Percentiles rank a stretch among this genome's conserved stretches.
Conservation (phyloP, 2,888 invertebrate species). For the Acanthosepion lycidas region DNA sequence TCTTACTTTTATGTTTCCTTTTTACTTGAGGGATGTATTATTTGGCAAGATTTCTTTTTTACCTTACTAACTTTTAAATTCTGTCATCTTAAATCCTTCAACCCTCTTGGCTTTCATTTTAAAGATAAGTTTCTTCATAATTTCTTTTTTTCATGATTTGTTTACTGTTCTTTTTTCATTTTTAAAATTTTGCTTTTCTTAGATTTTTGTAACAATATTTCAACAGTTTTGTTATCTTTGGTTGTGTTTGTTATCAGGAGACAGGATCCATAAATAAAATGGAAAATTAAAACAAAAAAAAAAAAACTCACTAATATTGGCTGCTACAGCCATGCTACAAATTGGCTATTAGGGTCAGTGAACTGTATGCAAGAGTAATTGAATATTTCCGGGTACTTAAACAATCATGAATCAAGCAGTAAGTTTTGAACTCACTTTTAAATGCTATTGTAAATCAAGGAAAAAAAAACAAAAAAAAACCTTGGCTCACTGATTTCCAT, state of each 20-base stretch:
- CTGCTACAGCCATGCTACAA: background rate
- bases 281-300: background rate
- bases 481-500: background rate
- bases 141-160: background rate
- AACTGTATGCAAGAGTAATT: background rate
- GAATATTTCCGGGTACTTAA: constrained; percentile 8
- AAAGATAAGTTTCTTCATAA: background rate
- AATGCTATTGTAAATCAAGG: background rate
- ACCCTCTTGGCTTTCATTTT: background rate
- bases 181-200: no score
- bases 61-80: background rate
- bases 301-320: background rate
- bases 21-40: background rate
- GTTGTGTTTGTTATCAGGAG: background rate
- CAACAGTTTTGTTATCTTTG: background rate
- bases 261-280: background rate
- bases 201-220: background rate
- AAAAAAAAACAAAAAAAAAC: background rate
- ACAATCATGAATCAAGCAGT: constrained; percentile 1
- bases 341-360: constrained; percentile 11
- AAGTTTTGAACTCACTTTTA: constrained; percentile 4
- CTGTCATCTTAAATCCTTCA: background rate
- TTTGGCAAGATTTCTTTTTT: background rate
- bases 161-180: background rate
- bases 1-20: no score